Percentiles rank a stretch among this genome's conserved stretches.
These are phyloP conservation scores for Enteromius radiatus DNA, from an alignment of 2,797 vertebrate species.

Conservation along the genomic window DNA sequence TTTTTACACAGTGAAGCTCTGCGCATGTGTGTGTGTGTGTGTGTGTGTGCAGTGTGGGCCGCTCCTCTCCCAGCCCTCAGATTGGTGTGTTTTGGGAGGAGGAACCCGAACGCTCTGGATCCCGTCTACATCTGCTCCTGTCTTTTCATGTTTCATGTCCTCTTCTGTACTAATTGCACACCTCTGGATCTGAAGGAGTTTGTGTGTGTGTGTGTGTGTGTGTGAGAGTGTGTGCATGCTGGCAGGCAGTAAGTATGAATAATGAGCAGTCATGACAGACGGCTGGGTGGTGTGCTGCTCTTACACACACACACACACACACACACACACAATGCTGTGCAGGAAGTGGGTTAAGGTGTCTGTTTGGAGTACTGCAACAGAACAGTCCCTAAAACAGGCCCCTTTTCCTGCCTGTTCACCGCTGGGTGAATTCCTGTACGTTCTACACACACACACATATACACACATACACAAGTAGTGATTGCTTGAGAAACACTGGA, in stretches of 20 bases:
- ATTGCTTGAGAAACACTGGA: neutral
- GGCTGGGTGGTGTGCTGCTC: neutral
- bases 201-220: neutral
- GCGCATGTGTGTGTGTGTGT: neutral
- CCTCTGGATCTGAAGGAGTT: neutral
- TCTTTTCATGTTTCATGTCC: neutral
- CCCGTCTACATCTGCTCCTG: neutral
- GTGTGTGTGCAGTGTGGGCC: conserved; percentile 9
- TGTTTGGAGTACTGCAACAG: neutral
- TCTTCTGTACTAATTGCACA: neutral
- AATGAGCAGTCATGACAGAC: conserved; percentile 3
- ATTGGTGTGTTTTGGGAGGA: conserved; percentile 40
- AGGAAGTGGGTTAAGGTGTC: conserved; percentile 21
- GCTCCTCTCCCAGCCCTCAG: conserved; percentile 23
- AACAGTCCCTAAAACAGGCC: conserved; percentile 13
- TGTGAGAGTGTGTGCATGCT: conserved; percentile 22
- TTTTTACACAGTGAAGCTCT: neutral
- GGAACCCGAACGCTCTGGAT: conserved; percentile 3
- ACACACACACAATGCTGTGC: neutral
- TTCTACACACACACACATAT: no score
- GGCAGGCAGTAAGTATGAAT: neutral
- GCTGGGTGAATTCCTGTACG: neutral
- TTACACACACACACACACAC: neutral
- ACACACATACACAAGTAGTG: neutral
- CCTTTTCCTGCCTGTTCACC: conserved; percentile 16